Evolutionary conservation across 2,797 vertebrate genomes (phyloP).

Genomic region (Scleropages formosus): DNA sequence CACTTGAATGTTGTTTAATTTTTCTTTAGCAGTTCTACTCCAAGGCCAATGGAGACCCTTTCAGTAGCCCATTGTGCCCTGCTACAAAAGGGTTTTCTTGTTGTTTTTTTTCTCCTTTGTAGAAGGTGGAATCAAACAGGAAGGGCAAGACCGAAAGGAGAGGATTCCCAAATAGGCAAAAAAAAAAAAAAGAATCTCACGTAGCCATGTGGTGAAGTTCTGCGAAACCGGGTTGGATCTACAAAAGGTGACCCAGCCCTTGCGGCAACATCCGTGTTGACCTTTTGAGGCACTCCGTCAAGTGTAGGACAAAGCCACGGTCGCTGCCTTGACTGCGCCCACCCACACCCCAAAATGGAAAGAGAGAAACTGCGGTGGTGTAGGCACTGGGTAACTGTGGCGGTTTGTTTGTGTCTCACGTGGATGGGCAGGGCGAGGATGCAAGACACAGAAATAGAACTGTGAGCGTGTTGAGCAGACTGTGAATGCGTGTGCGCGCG

Average conservation of each 20-base stretch:
- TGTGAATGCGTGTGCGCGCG: not conserved
- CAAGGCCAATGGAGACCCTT: not conserved
- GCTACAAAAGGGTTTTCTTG: not conserved
- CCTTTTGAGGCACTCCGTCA: not conserved
- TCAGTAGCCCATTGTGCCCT: not conserved
- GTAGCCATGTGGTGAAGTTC: slow-evolving; percentile 10
- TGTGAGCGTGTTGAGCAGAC: not conserved
- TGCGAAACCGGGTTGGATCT: not conserved
- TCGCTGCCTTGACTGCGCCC: not conserved
- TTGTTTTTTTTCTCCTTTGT: not conserved
- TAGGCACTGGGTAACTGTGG: slow-evolving; percentile 21
- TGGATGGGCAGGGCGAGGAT: slow-evolving; percentile 10
- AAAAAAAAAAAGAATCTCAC: not conserved
- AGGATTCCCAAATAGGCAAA: not conserved
- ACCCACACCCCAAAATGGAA: slow-evolving; percentile 4
- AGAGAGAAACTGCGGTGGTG: not conserved
- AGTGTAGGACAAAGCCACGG: not conserved
- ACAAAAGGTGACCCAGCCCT: not conserved
- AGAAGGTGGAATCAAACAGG: not conserved
- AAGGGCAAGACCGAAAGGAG: not conserved
- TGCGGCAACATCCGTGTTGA: slow-evolving; percentile 8
- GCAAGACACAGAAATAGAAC: not conserved
- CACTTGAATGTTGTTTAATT: slow-evolving; percentile 12
- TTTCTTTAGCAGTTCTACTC: not conserved
- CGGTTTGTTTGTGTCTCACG: slow-evolving; percentile 12